Evolutionary conservation across 2,888 invertebrate genomes (phyloP).

Genomic region (Argynnis bischoffii): DNA sequence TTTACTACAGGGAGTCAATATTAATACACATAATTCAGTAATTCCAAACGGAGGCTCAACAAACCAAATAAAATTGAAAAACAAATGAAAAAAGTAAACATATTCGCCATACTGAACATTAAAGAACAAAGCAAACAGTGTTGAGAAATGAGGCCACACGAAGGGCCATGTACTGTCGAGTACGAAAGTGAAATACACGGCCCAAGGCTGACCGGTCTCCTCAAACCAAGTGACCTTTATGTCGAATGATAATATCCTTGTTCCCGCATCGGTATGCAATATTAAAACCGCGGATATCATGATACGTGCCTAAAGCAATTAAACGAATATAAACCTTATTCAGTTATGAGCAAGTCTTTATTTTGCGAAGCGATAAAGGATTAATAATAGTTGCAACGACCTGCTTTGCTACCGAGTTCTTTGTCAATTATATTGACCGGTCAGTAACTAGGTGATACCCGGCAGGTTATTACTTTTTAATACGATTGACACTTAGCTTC

Average conservation of each 20-base stretch:
- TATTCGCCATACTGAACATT: slow-evolving; percentile 40
- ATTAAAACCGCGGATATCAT: slow-evolving; percentile 60
- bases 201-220: slow-evolving; percentile 80
- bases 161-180: slow-evolving; percentile 69
- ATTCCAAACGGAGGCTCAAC: slow-evolving; percentile 12
- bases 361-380: slow-evolving; percentile 1
- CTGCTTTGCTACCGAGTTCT: slow-evolving; percentile 16
- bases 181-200: slow-evolving; percentile 77
- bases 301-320: slow-evolving; percentile 42
- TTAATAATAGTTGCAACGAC: slow-evolving; percentile 18
- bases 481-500: slow-evolving; percentile 21
- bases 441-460: slow-evolving; percentile 21
- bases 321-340: slow-evolving; percentile 28
- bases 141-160: slow-evolving; percentile 75
- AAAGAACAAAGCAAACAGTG: slow-evolving; percentile 64
- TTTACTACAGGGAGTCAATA: not conserved
- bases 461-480: slow-evolving; percentile 24
- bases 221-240: slow-evolving; percentile 78
- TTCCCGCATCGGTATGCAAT: slow-evolving; percentile 63
- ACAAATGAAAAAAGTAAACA: slow-evolving; percentile 35
- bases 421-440: slow-evolving; percentile 15
- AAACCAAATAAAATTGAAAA: slow-evolving; percentile 24
- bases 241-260: slow-evolving; percentile 77
- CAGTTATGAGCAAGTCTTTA: not conserved
- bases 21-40: slow-evolving; percentile 1